phyloP scores from a whole-genome alignment of 1,140 invertebrate genomes.

The Oncopodura yosiiana region DNA sequence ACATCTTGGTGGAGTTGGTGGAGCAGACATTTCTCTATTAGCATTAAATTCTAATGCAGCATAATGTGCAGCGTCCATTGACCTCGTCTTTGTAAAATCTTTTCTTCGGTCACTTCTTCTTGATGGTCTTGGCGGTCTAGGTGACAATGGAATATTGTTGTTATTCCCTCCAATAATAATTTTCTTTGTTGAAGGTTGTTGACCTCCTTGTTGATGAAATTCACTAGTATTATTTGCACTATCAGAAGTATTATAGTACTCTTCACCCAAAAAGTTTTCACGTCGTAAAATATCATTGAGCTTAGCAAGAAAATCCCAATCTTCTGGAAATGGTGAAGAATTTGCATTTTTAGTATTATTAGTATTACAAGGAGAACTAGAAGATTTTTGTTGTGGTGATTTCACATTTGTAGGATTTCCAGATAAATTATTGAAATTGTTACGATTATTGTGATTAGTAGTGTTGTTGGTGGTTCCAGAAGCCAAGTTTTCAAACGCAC shows the following conservation, averaged over 20 bases:
- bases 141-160: constrained; percentile 11
- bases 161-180: background rate
- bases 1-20: background rate
- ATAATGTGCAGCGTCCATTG: constrained; percentile 22
- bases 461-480: background rate
- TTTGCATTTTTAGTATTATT: background rate
- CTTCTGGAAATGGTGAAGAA: background rate
- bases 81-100: constrained; percentile 26
- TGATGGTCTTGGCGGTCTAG: constrained; percentile 24
- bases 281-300: constrained; percentile 31
- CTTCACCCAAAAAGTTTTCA: constrained; percentile 28
- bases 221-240: background rate
- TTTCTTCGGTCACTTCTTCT: constrained; percentile 14
- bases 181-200: background rate
- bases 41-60: background rate
- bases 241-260: background rate
- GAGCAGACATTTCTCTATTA: background rate
- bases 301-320: constrained; percentile 32
- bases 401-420: too few species aligned
- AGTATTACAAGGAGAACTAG: background rate
- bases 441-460: background rate
- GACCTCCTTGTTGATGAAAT: background rate
- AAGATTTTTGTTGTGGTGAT: too few species aligned
- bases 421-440: too few species aligned
- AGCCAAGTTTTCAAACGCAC: constrained; percentile 8